Conservation (phyloP, 2,797 vertebrate species). For the Capromys pilorides region DNA sequence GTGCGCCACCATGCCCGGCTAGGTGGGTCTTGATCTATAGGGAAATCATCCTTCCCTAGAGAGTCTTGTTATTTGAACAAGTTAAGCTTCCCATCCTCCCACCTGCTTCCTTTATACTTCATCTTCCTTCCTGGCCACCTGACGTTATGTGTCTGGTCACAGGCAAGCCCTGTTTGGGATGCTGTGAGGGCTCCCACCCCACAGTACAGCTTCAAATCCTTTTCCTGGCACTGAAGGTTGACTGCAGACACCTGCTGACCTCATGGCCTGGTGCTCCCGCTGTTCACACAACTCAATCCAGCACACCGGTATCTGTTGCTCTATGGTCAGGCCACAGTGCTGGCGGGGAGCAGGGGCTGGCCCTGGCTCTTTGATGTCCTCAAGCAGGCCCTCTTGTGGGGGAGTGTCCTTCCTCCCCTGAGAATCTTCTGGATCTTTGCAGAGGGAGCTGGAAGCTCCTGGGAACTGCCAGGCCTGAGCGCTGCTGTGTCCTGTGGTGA, state of each 20-base stretch:
- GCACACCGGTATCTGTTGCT: neutral
- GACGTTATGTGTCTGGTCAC: neutral
- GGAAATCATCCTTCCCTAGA: neutral
- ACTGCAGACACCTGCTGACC: neutral
- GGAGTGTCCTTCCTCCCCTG: neutral
- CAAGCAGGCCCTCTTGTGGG: neutral
- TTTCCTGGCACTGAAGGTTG: neutral
- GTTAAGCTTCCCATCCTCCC: rapidly evolving
- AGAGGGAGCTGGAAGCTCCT: neutral
- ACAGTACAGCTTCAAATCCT: neutral
- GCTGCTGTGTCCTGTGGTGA: neutral
- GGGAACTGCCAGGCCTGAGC: neutral
- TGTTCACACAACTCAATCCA: neutral
- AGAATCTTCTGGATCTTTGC: neutral
- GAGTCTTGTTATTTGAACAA: neutral
- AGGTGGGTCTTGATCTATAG: neutral
- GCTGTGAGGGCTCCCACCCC: too few species aligned
- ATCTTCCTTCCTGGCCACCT: neutral
- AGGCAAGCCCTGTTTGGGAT: neutral
- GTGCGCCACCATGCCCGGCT: too few species aligned
- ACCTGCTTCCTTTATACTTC: neutral
- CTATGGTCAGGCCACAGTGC: rapidly evolving
- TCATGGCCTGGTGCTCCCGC: too few species aligned
- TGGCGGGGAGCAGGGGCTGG: neutral
- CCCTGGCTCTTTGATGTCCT: neutral